Conservation (phyloP, 2,888 invertebrate genomes). For the Drosophila siamana region DNA sequence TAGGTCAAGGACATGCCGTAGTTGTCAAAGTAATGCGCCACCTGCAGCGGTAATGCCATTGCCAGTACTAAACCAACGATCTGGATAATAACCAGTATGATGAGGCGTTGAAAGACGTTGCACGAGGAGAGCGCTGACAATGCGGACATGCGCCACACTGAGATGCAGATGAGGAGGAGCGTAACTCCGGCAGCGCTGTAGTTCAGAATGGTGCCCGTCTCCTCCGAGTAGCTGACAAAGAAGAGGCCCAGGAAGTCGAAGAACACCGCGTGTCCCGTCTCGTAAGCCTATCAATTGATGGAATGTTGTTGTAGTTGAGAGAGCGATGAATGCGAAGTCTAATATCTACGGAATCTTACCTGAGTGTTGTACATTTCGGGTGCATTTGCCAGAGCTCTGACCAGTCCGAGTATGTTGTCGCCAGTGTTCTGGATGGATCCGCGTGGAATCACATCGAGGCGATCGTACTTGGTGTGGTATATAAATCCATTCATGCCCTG, state of each 20-base stretch:
- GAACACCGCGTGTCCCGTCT: constrained; percentile 87
- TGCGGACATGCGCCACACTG: constrained; percentile 75
- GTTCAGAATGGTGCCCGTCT: constrained; percentile 83
- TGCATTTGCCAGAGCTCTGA: constrained; percentile 86
- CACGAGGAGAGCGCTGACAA: constrained; percentile 50
- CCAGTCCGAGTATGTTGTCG: constrained; percentile 88
- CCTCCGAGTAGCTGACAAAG: constrained; percentile 88
- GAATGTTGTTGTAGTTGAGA: neutral
- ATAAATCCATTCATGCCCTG: constrained; percentile 90
- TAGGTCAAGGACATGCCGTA: constrained; percentile 86
- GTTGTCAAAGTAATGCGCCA: constrained; percentile 84
- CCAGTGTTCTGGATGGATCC: constrained; percentile 91
- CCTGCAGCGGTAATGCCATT: constrained; percentile 75
- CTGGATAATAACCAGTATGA: constrained; percentile 72
- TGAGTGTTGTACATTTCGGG: constrained; percentile 77
- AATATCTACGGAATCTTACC: constrained; percentile 49
- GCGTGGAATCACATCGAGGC: constrained; percentile 87
- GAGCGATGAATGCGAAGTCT: neutral
- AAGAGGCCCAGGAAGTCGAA: constrained; percentile 90
- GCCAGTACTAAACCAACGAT: constrained; percentile 76
- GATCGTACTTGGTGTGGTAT: constrained; percentile 92
- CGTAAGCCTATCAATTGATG: constrained; percentile 79
- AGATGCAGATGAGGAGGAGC: constrained; percentile 77
- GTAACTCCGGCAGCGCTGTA: constrained; percentile 81
- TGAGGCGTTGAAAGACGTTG: constrained; percentile 59